phyloP scores from a whole-genome alignment of 2,888 invertebrate species.

The Belgica antarctica region DNA sequence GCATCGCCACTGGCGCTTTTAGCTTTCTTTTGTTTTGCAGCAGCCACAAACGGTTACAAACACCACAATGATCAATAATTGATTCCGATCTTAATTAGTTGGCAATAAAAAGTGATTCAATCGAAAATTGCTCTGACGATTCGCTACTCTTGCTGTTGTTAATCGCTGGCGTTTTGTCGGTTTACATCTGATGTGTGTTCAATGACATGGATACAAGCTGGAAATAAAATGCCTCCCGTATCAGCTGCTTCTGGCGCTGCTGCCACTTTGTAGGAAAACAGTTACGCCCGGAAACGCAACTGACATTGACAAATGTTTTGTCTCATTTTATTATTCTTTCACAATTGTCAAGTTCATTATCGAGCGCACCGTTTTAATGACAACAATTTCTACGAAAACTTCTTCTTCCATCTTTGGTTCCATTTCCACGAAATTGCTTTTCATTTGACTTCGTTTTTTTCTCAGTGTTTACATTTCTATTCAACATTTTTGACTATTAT shows the following conservation, averaged over 20 bases:
- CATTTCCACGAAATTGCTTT: conserved; percentile 15
- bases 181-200: neutral
- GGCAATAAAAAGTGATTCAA: neutral
- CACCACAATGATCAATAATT: neutral
- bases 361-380: conserved; percentile 22
- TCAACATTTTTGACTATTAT: too few species aligned
- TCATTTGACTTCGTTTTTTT: neutral
- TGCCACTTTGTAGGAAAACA: neutral
- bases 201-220: neutral
- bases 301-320: neutral
- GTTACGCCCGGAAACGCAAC: neutral
- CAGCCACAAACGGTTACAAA: neutral
- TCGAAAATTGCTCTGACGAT: neutral
- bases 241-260: neutral
- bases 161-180: neutral
- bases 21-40: too few species aligned
- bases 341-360: conserved; percentile 16
- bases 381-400: neutral
- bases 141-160: neutral
- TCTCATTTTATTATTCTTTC: neutral
- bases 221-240: neutral
- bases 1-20: too few species aligned
- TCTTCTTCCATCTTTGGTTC: conserved; percentile 10
- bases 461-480: neutral
- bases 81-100: conserved; percentile 25